Evolutionary conservation across 2,113 vertebrate genomes (phyloP).

Genomic region (Prunella himalayana): DNA sequence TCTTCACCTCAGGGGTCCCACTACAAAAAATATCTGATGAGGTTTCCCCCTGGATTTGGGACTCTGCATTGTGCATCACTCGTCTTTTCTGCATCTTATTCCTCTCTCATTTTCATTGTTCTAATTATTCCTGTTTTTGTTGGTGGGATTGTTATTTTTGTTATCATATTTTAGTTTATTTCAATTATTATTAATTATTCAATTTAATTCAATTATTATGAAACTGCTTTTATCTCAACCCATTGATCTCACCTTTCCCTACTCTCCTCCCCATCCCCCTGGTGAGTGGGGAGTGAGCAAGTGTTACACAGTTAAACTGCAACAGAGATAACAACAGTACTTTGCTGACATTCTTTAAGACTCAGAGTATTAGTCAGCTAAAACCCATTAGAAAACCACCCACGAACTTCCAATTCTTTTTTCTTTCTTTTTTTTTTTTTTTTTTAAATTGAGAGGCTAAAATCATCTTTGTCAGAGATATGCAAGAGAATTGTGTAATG

Average conservation of each 20-base stretch:
- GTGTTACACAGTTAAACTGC: background rate
- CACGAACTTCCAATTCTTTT: background rate
- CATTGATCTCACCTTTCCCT: background rate
- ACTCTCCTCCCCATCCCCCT: background rate
- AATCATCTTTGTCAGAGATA: background rate
- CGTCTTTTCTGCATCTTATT: background rate
- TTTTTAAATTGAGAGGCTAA: background rate
- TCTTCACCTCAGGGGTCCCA: background rate
- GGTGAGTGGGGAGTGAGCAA: background rate
- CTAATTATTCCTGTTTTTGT: background rate
- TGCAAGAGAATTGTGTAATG: background rate
- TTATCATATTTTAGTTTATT: background rate
- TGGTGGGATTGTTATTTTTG: background rate
- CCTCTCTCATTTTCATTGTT: background rate
- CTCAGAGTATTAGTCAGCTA: conserved; percentile 47
- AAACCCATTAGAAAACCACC: conserved; percentile 53
- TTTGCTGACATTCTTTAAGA: background rate
- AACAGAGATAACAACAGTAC: background rate
- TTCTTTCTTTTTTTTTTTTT: background rate
- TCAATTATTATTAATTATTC: background rate
- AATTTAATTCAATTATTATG: background rate
- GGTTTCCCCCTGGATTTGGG: background rate
- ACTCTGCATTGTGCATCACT: background rate
- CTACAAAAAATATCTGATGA: background rate
- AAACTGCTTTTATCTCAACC: background rate